Percentiles rank a stretch among this genome's conserved stretches.
These are phyloP conservation scores for Diloba caeruleocephala DNA, from an alignment of 2,888 invertebrate genomes.

Conservation along the genomic window DNA sequence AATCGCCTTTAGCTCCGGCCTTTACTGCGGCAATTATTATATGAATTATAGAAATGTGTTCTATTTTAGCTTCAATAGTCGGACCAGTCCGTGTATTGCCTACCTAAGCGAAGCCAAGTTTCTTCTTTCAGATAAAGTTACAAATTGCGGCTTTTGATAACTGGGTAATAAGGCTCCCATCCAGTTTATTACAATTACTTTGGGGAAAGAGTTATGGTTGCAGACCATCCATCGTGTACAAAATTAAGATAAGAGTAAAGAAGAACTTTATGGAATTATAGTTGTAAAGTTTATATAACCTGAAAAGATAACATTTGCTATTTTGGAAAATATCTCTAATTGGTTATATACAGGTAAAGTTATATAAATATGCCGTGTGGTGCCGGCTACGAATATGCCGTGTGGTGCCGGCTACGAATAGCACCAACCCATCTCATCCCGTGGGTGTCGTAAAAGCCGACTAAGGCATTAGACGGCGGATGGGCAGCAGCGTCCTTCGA, in stretches of 20 bases:
- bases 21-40: no score
- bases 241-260: conserved; percentile 23
- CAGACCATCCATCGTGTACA: conserved; percentile 7
- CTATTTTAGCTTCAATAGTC: neutral
- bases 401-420: no score
- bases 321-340: neutral
- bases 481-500: no score
- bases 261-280: conserved; percentile 2
- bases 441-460: no score
- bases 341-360: no score
- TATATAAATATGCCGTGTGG: no score
- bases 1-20: no score
- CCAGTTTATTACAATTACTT: conserved; percentile 53
- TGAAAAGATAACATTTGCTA: conserved; percentile 1
- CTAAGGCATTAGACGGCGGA: no score
- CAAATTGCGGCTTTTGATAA: conserved; percentile 64
- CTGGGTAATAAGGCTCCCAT: conserved; percentile 55
- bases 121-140: conserved; percentile 55
- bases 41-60: no score
- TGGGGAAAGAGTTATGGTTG: conserved; percentile 37
- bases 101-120: conserved; percentile 23
- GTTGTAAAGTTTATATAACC: conserved; percentile 2
- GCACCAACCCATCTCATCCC: no score
- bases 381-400: no score
- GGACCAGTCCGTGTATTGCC: neutral